Evolutionary conservation across 2,888 invertebrate genomes (phyloP), one percentile per base, ranked within the genome.

Genomic region (Epistrophella euchroma): DNA sequence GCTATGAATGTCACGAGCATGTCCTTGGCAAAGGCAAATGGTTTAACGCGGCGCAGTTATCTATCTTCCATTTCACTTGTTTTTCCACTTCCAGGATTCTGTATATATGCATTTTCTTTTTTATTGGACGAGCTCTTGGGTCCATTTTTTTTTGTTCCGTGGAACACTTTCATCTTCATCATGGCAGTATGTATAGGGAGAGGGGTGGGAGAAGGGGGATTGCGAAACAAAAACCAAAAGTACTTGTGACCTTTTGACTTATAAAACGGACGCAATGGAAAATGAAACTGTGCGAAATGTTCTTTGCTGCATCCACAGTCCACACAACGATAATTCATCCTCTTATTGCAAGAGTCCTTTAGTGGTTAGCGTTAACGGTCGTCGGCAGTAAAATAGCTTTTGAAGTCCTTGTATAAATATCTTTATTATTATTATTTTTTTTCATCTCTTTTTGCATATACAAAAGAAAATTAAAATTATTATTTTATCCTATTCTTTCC

Each of bases 11-110:
- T 66, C 64, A 66, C 7, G 45, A 32, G 64, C 32, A 32, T 28
- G 64, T 66, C 64, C 64, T 66, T 66, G 64, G 47, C 64, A 64
- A 17, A 64, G 19, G 64, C 28, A 66, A 66, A 47, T 28, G 32
- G 47, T 47, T 47, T 47, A 66, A 47, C 64, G 47, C 32, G 47
- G 45, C 15, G 45, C 15, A 66, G 64, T 66, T 66, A 66, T 66
- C 47, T 66, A 25, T 66, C 64, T 66, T 66, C 64, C 64, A 66
- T 66, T 66, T 66, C 64, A 66, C 64, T 66, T 66, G 25, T 40
- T 66, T 43, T 66, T 47, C 64, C 64, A 66, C 47, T 47, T 66
- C 64, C 47, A 66, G 64, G 64, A 47, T 43, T 62, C 3, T 62
- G 28, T 43, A 19, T 47, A 17, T 32, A n/a, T 62, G 10, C 9